phyloP scores from a whole-genome alignment of 2,113 vertebrate genomes.

The Nipponia nippon region DNA sequence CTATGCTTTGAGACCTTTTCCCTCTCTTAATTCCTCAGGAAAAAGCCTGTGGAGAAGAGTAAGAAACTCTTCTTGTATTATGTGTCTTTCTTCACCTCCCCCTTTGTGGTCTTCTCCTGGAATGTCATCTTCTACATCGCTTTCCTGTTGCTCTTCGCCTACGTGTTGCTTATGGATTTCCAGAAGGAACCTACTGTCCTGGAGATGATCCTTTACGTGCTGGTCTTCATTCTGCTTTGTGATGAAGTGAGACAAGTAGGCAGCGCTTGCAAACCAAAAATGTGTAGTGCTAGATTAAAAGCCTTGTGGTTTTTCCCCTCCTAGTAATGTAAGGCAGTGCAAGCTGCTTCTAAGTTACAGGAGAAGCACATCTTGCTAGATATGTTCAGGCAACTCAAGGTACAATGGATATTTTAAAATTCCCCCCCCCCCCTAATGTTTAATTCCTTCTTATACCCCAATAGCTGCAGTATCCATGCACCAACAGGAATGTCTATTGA shows the following conservation, averaged over 20 bases:
- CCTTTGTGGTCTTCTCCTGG: constrained; percentile 95
- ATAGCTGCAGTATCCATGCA: not conserved
- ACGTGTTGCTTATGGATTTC: constrained; percentile 92
- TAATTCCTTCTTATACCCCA: not conserved
- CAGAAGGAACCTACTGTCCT: constrained; percentile 79
- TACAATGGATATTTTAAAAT: not conserved
- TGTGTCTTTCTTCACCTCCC: constrained; percentile 82
- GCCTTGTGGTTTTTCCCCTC: not conserved
- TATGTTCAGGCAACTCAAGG: not conserved
- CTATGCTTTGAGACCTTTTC: not conserved
- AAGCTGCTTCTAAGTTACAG: not conserved
- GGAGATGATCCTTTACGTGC: constrained; percentile 88
- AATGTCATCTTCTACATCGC: constrained; percentile 92
- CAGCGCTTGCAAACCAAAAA: not conserved
- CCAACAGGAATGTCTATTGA: not conserved
- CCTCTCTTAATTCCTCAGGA: constrained; percentile 53
- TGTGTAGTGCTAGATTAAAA: not conserved
- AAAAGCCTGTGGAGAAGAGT: constrained; percentile 73
- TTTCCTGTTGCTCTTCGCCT: constrained; percentile 91
- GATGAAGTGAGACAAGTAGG: constrained; percentile 96
- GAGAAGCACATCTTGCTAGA: not conserved
- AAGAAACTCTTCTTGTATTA: constrained; percentile 71
- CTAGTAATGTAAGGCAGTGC: not conserved
- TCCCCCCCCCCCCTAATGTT: rapidly evolving
- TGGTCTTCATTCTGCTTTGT: constrained; percentile 87